Evolutionary conservation across 2,113 vertebrate genomes (phyloP), one percentile per base, ranked within the genome.

Genomic region (Aspiorhynchus laticeps): DNA sequence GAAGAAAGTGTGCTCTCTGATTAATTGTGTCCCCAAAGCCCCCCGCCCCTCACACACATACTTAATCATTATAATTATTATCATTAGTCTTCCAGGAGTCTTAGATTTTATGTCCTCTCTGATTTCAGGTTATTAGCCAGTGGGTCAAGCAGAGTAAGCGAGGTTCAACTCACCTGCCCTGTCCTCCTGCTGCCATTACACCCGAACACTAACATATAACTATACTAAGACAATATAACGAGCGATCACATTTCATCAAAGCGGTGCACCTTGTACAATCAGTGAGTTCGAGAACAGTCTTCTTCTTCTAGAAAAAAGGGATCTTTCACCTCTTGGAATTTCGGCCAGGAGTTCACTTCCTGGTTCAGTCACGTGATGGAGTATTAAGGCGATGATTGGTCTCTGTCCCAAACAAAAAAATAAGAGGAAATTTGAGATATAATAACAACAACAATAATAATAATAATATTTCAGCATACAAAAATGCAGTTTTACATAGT

Each of bases 331-430:
- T n/a, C 17, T 83, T 83, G 19, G 65, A 71, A 71, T 56, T 74
- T 56, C n/a, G 31, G 8, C 28, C 24, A 41, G 2, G 28, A 79
- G 74, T 90, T 82, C 9, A 88, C 85, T 93, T 93, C 92, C 91
- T 92, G 86, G 75, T 91, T n/a, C 11, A 1, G 11, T 91, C 90
- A 93, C 87, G 46, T 93, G 91, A 83, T 56, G 2, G 6, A 31
- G n/a, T 43, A 24, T 74, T 26, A 56, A 28, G 24, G 36, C 59
- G 43, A 48, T 31, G 79, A 82, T 82, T 82, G 61, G 80, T 48
- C n/a, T 80, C 11, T 26, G 21, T 38, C 1, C 3, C 3, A 79
- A 79, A 51, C 15, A 1, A 53, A 9, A 19, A 53, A 46, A 46
- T 10, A 46, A 43, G 41, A 46, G 11, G 12, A 12, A 46, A 43